These are phyloP conservation scores for Cyprinus carpio DNA, from an alignment of 2,113 vertebrate genomes.

Conservation along the genomic window DNA sequence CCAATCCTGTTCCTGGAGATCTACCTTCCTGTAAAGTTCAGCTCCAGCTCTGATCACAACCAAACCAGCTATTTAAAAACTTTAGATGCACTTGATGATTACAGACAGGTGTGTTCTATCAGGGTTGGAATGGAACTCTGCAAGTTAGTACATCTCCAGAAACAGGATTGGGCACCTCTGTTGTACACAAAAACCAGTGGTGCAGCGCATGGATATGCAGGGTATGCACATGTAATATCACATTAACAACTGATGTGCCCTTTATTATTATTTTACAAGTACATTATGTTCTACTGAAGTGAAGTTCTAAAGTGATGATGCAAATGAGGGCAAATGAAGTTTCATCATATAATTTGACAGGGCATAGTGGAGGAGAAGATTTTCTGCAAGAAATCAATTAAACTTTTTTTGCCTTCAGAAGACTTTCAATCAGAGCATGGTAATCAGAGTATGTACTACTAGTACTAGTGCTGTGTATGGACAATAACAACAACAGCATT, in stretches of 20 bases:
- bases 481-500: no score
- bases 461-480: neutral
- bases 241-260: no score
- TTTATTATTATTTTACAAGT: neutral
- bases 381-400: no score
- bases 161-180: neutral
- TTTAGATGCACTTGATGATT: neutral
- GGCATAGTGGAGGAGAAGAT: no score
- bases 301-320: neutral
- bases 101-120: neutral
- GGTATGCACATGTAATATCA: neutral
- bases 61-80: neutral
- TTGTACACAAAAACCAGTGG: no score
- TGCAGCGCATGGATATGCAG: neutral
- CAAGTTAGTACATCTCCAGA: neutral
- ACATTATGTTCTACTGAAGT: neutral
- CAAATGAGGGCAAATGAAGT: neutral
- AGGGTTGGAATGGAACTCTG: neutral
- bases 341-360: no score
- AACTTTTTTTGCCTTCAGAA: neutral
- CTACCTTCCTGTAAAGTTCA: neutral
- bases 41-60: neutral
- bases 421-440: neutral
- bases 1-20: neutral
- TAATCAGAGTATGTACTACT: neutral